Evolutionary conservation across 2,113 vertebrate genomes (phyloP), one percentile per base, ranked within the genome.

Genomic region (Argyrosomus japonicus): DNA sequence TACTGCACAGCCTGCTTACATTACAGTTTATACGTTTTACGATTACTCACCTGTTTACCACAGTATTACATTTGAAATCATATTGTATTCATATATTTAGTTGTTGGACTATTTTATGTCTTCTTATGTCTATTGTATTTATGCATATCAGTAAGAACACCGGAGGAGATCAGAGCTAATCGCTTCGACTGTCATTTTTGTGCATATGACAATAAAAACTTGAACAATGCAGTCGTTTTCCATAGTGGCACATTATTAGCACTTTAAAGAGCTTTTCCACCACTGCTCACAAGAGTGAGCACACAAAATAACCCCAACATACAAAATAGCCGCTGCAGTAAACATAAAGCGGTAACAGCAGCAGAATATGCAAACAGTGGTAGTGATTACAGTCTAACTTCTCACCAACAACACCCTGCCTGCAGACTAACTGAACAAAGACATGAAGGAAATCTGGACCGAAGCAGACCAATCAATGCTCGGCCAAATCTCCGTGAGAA

Each of bases 371-470:
- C 11, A 48, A 40, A 75, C 43, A 72, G 51, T 48, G 17, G 6
- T 1, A 17, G 10, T 56, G 23, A 43, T 75, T 13, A 17, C 0
- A 63, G 29, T 56, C 21, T 9, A 40, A 45, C 43, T 67, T 63
- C 21, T 40, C 29, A 15, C 11, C 27, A 75, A n/a, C 21, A 51
- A 63, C 47, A 47, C 11, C 32, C 45, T 47, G 12, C 40, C 3
- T 51, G 54, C 3, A 58, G 19, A 13, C 32, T 18, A 25, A 29
- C 17, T 40, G 70, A 90, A 92, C 91, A 92, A 93, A 91, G 89
- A 77, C 83, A 62, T 45, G 17, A 18, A 12, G n/a, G 53, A 60
- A 72, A 82, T 80, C 61, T 4, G 43, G 54, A 81, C 3, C 13
- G 21, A 60, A 60, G 0, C 14, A 3, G 29, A 63, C 88, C 78